phyloP scores from a whole-genome alignment of 2,888 invertebrate genomes.

The Cryptosula pallasiana region DNA sequence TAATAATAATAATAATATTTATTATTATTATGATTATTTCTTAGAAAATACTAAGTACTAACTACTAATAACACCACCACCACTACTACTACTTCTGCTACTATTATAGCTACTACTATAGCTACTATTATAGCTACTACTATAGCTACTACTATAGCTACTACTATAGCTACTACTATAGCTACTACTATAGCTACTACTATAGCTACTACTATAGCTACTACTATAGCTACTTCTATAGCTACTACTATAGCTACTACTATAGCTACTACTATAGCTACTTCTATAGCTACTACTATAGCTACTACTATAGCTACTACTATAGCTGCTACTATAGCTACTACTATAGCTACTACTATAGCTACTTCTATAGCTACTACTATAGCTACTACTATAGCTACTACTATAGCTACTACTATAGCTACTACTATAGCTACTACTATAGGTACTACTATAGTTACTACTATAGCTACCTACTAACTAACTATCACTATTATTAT shows the following conservation, averaged over 20 bases:
- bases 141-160: not conserved
- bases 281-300: constrained; percentile 26
- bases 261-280: constrained; percentile 26
- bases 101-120: no score
- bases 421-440: not conserved
- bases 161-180: constrained; percentile 28
- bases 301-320: constrained; percentile 27
- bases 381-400: constrained; percentile 23
- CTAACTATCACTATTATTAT: no score
- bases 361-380: constrained; percentile 27
- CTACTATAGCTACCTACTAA: no score
- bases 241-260: constrained; percentile 28
- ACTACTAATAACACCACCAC: no score
- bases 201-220: constrained; percentile 28
- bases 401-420: not conserved
- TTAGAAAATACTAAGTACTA: no score
- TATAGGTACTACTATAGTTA: not conserved
- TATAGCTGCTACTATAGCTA: constrained; percentile 27
- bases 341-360: constrained; percentile 27
- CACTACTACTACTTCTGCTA: no score
- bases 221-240: constrained; percentile 28
- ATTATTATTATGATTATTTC: no score
- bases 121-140: not conserved
- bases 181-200: constrained; percentile 28
- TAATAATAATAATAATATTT: no score